Evolutionary conservation across 2,888 invertebrate genomes (phyloP).

Genomic region (Oscheius onirici): DNA sequence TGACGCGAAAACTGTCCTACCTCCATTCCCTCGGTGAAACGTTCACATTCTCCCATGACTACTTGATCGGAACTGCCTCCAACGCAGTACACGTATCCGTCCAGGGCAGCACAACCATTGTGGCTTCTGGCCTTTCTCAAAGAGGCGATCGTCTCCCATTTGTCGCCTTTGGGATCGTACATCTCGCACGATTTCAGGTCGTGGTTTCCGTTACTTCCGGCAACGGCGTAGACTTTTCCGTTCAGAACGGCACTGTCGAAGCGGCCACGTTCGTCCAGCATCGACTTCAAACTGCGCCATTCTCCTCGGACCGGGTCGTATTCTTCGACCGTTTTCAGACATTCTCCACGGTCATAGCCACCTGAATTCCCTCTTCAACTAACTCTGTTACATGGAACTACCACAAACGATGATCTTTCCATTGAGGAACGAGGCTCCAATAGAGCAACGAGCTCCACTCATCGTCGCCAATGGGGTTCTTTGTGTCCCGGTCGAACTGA

Average conservation of each 20-base stretch:
- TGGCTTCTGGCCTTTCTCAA: conserved; percentile 58
- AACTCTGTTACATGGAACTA: conserved; percentile 68
- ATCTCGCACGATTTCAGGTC: conserved; percentile 82
- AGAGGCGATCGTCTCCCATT: conserved; percentile 74
- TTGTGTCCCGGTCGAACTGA: conserved; percentile 52
- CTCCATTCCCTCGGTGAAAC: conserved; percentile 77
- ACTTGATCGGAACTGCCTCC: conserved; percentile 83
- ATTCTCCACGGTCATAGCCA: conserved; percentile 86
- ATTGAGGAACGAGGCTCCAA: conserved; percentile 81
- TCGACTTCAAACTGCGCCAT: conserved; percentile 80
- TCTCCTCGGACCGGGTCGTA: conserved; percentile 80
- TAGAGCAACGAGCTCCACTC: conserved; percentile 81
- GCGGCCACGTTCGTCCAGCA: conserved; percentile 83
- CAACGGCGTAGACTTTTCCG: conserved; percentile 77
- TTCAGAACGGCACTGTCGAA: conserved; percentile 82
- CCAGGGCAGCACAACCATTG: conserved; percentile 78
- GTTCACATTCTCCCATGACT: conserved; percentile 80
- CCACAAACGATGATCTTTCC: conserved; percentile 83
- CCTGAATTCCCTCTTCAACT: conserved; percentile 73
- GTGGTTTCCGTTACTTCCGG: conserved; percentile 83
- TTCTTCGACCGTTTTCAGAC: conserved; percentile 78
- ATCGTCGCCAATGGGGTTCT: conserved; percentile 76
- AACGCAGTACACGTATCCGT: conserved; percentile 80
- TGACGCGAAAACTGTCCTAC: background rate
- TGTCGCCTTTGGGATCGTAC: conserved; percentile 76